Evolutionary conservation across 2,797 vertebrate genomes (phyloP).

Genomic region (Staurois parvus): DNA sequence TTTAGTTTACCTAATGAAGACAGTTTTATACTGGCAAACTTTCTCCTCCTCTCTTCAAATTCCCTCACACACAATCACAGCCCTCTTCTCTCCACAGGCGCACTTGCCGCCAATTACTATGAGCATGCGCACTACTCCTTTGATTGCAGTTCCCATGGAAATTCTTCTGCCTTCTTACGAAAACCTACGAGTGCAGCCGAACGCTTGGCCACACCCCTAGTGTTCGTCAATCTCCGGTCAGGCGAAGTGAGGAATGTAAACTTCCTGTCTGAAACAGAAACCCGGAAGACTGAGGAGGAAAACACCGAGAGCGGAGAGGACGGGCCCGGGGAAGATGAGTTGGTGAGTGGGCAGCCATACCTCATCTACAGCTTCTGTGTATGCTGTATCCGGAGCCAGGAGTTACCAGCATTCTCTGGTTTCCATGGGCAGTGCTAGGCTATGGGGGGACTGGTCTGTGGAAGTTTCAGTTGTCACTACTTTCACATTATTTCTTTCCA

Average conservation of each 20-base stretch:
- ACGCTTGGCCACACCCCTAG: background rate
- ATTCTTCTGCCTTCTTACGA: background rate
- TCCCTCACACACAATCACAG: background rate
- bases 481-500: too few relatives aligned
- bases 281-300: slow-evolving; percentile 43
- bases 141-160: background rate
- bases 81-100: background rate
- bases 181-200: background rate
- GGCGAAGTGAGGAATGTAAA: background rate
- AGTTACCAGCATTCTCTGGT: too few relatives aligned
- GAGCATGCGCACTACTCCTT: background rate
- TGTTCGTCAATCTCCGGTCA: slow-evolving; percentile 34
- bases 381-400: too few relatives aligned
- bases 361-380: too few relatives aligned
- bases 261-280: slow-evolving; percentile 38
- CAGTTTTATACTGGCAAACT: background rate
- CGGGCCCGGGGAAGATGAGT: slow-evolving; percentile 42
- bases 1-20: background rate
- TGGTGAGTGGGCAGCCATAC: slow-evolving; percentile 30
- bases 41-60: too few relatives aligned
- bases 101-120: background rate
- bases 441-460: too few relatives aligned
- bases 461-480: too few relatives aligned
- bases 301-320: background rate
- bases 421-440: too few relatives aligned